Evolutionary conservation across 2,113 vertebrate species (phyloP).

Genomic region (Ifrita kowaldi): DNA sequence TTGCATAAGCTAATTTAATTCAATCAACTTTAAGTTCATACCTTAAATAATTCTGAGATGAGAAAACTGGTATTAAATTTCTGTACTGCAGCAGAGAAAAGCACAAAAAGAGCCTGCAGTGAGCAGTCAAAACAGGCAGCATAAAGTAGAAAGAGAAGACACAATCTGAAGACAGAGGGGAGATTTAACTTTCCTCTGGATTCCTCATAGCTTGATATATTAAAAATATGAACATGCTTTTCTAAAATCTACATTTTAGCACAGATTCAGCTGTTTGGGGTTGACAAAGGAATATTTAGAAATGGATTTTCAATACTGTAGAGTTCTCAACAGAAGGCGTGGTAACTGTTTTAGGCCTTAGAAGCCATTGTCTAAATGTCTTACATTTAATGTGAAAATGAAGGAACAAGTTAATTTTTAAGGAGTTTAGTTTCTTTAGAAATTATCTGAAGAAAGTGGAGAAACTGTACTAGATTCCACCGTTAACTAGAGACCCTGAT

Average conservation of each 20-base stretch:
- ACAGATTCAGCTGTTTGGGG: not conserved
- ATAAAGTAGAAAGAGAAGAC: not conserved
- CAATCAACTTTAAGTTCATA: not conserved
- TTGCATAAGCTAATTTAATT: not conserved
- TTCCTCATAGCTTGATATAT: not conserved
- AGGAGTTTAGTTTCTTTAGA: not conserved
- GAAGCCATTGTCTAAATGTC: not conserved
- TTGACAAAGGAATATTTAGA: not conserved
- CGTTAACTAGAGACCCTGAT: not conserved
- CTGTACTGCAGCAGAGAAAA: not conserved
- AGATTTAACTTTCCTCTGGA: not conserved
- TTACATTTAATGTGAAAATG: not conserved
- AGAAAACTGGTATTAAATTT: not conserved
- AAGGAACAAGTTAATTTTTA: not conserved
- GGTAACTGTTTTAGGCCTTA: not conserved
- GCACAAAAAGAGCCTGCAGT: not conserved
- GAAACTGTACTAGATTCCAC: not conserved
- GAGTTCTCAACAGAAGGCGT: not conserved
- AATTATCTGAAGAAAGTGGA: not conserved
- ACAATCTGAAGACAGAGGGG: not conserved
- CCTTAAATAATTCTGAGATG: not conserved
- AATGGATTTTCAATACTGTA: not conserved
- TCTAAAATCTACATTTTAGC: not conserved
- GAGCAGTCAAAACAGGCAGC: not conserved
- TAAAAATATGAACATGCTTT: not conserved